Percentiles rank a stretch among this genome's conserved stretches.
Evolutionary conservation across 2,113 vertebrate genomes (phyloP).

Genomic region (Guaruba guarouba): DNA sequence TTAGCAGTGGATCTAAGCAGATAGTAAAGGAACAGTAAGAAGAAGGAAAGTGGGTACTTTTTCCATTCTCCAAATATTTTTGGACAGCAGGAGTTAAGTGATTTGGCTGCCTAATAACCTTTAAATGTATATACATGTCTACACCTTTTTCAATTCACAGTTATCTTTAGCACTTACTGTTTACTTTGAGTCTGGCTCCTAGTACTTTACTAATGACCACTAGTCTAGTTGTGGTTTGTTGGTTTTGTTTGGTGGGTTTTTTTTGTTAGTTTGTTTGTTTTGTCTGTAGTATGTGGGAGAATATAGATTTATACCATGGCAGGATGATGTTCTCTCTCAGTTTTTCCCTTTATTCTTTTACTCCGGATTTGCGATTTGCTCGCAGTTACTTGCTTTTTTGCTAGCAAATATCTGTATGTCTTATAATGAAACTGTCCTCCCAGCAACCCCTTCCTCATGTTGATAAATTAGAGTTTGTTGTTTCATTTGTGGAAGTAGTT

Average conservation of each 20-base stretch:
- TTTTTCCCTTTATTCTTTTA: not conserved
- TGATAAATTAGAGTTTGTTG: not conserved
- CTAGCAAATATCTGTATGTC: not conserved
- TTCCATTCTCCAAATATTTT: not conserved
- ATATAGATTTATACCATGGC: not conserved
- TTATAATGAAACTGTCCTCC: not conserved
- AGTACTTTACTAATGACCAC: not conserved
- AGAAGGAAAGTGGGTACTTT: not conserved
- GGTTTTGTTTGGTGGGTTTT: fast-evolving
- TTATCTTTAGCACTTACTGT: not conserved
- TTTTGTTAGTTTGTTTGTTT: not conserved
- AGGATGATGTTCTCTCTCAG: not conserved
- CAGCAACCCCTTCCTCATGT: not conserved
- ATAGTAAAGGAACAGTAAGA: not conserved
- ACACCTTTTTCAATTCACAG: not conserved
- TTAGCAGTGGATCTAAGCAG: not conserved
- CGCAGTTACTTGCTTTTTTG: not conserved
- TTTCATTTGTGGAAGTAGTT: not conserved
- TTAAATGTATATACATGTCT: not conserved
- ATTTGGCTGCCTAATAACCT: not conserved
- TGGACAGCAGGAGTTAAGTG: not conserved
- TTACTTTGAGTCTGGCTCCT: not conserved
- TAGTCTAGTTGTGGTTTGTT: not conserved
- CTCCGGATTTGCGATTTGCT: not conserved
- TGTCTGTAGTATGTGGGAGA: not conserved